Evolutionary conservation across 2,888 invertebrate genomes (phyloP), one percentile per base, ranked within the genome.

Genomic region (Drosophila austrosaltans): DNA sequence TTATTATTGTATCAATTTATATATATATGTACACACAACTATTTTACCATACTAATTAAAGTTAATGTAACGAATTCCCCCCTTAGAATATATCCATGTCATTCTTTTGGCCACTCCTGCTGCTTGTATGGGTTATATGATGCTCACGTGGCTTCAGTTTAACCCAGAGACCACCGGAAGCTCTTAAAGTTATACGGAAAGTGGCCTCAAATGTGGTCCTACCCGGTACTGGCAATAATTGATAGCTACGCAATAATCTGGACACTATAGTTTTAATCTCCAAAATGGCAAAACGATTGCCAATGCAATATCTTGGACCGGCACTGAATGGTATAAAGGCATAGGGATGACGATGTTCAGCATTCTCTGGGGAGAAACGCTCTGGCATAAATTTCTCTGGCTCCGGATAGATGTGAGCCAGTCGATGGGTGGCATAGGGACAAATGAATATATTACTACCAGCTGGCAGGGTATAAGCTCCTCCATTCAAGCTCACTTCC

Each of bases 251-350:
- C 39, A 95, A 79, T 36, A 95, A 78, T 16, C 93, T 91, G 16
- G 94, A 93, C 30, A 95, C 90, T 30, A 94, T 90, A 1, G 93
- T 93, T 90, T 95, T 95, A 87, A 95, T 94, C 91, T 95, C 94
- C 79, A 94, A 84, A 66, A 94, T 92, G 2, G 94, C 94, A 78
- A 94, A 95, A 69, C 94, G 94, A 83, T 94, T 92, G 66, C 94
- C 94, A 92, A 92, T 92, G 69, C 92, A 93, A 68, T 94, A 94
- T 62, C 94, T 93, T 0, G 94, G 94, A 0, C 94, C 94, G 0
- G 93, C 93, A 79, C 94, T 94, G 74, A 95, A 95, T 0, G 94
- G 94, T 48, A 95, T 88, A 69, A 93, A 94, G 0, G 94, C 93
- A 73, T 93, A 94, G 0, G 94, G 93, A 90, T 94, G 93, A 42